Conservation (phyloP, 92 coral and sea anemone species). For the Metridium senile region DNA sequence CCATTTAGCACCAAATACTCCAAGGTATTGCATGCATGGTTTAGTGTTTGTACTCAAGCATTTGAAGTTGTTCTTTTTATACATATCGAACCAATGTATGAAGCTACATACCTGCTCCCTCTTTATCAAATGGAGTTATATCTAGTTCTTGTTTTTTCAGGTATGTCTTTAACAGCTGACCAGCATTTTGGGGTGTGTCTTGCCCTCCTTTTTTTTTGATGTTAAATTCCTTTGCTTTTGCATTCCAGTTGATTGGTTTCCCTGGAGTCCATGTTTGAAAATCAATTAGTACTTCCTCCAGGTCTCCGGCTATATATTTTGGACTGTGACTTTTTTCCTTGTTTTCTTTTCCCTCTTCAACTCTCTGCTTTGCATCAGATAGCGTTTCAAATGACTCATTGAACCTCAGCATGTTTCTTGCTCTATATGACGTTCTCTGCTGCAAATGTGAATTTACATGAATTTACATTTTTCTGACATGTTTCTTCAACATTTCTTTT, state of each 20-base stretch:
- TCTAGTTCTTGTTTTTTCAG: conserved; percentile 11
- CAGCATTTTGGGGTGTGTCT: conserved; percentile 20
- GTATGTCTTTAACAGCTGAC: conserved; percentile 22
- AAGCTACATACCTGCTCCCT: conserved; percentile 19
- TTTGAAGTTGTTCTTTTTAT: too few relatives aligned
- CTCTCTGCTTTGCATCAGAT: conserved; percentile 1
- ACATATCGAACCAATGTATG: too few relatives aligned
- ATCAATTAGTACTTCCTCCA: conserved; percentile 6
- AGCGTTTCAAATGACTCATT: conserved; percentile 8
- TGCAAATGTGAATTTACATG: conserved; percentile 26
- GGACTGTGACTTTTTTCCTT: conserved; percentile 20
- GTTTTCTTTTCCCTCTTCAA: conserved; percentile 1
- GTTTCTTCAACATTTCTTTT: conserved; percentile 2
- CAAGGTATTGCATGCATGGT: too few relatives aligned
- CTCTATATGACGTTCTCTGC: conserved; percentile 10
- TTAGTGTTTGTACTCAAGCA: too few relatives aligned
- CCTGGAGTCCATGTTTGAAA: conserved; percentile 26
- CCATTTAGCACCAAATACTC: too few relatives aligned
- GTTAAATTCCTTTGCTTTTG: conserved; percentile 17
- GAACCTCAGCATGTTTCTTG: conserved; percentile 13
- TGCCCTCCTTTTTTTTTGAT: conserved; percentile 13
- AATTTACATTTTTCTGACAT: neutral
- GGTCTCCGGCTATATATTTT: conserved; percentile 14
- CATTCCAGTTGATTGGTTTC: conserved; percentile 19
- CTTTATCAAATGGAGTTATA: conserved; percentile 21